Evolutionary conservation across 1,140 invertebrate genomes (phyloP).

Genomic region (Rhopalosiphum padi): DNA sequence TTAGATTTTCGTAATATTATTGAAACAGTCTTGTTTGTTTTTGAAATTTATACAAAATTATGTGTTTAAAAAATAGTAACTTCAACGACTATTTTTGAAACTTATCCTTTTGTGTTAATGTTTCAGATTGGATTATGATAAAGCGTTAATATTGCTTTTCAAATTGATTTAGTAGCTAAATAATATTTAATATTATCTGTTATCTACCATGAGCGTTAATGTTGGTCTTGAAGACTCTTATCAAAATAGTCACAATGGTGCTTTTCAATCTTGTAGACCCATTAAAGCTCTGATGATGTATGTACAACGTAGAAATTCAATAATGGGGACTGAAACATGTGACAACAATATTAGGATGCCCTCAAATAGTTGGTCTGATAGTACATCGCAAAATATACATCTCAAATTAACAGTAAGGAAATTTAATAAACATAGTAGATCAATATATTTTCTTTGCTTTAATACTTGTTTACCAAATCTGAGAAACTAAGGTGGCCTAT

Average conservation of each 20-base stretch:
- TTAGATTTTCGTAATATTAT: background rate
- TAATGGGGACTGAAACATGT: constrained; percentile 24
- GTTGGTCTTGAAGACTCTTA: constrained; percentile 24
- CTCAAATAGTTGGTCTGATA: constrained; percentile 36
- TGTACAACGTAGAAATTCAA: constrained; percentile 48
- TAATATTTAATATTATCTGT: background rate
- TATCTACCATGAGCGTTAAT: constrained; percentile 44
- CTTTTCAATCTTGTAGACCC: constrained; percentile 48
- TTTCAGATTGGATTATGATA: constrained; percentile 55
- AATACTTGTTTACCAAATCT: background rate
- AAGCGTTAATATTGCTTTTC: constrained; percentile 33
- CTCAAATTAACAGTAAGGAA: constrained; percentile 51
- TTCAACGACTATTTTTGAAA: background rate
- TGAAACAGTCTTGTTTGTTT: background rate
- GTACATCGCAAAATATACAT: constrained; percentile 42
- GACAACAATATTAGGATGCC: constrained; percentile 8
- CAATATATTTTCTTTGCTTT: background rate
- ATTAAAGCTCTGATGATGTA: constrained; percentile 41
- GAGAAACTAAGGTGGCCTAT: background rate
- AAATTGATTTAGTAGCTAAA: background rate
- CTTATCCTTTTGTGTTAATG: background rate
- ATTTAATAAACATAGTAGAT: constrained; percentile 26
- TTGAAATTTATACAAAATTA: constrained; percentile 5
- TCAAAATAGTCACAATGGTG: constrained; percentile 44
- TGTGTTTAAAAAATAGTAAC: background rate